A percentile compares a stretch with the other conserved stretches of the same genome.
phyloP scores from a whole-genome alignment of 2,113 vertebrate species.

The Ceratotherium simum region DNA sequence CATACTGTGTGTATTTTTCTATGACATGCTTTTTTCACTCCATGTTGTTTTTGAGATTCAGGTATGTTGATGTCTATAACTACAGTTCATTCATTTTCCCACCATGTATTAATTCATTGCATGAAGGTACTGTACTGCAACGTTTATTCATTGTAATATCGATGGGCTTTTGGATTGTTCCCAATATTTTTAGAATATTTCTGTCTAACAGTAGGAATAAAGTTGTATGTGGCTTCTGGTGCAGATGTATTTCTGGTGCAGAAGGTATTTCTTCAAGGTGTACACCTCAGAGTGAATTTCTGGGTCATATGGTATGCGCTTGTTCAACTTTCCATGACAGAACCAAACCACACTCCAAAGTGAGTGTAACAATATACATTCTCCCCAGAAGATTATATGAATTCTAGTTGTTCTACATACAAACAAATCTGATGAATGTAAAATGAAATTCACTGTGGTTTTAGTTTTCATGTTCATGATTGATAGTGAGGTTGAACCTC shows the following conservation, averaged over 20 bases:
- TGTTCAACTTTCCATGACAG: not conserved
- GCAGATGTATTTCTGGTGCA: too few relatives aligned
- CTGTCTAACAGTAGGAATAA: not conserved
- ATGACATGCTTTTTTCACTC: not conserved
- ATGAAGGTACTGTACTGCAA: not conserved
- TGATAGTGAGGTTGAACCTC: not conserved
- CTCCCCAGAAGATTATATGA: not conserved
- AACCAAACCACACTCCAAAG: not conserved
- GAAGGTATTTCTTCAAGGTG: not conserved
- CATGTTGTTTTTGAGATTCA: not conserved
- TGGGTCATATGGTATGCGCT: not conserved
- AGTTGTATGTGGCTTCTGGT: not conserved
- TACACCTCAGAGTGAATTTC: not conserved
- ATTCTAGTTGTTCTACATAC: not conserved
- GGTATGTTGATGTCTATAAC: not conserved
- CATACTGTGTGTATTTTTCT: not conserved
- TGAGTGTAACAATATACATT: not conserved
- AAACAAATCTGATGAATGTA: not conserved
- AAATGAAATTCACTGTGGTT: slow-evolving; percentile 6
- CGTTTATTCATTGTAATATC: not conserved
- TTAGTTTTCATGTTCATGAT: not conserved
- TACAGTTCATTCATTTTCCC: not conserved
- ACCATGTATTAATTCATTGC: not conserved
- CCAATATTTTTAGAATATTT: not conserved
- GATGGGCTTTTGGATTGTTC: not conserved